These are phyloP conservation scores for Ctenoplectra terminalis DNA, from an alignment of 1,140 invertebrate genomes.

Conservation along the genomic window DNA sequence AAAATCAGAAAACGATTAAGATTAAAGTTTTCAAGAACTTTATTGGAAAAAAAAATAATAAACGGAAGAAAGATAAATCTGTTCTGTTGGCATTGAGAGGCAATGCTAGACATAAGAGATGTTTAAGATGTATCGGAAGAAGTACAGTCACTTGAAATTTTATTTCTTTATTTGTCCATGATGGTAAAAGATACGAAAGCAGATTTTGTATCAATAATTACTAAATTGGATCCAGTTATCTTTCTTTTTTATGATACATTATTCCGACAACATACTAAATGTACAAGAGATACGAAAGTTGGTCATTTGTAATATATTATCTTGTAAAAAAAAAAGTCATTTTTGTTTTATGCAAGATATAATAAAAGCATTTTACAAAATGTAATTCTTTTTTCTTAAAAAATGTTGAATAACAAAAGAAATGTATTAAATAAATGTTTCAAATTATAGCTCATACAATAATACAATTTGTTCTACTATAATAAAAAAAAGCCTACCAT, in stretches of 20 bases:
- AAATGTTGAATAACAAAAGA: conserved; percentile 30
- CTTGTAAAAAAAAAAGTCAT: neutral
- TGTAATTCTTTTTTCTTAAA: neutral
- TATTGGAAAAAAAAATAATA: neutral
- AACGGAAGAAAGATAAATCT: neutral
- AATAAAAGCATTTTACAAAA: conserved; percentile 28
- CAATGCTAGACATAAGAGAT: neutral
- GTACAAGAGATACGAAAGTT: neutral
- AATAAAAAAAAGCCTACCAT: conserved; percentile 33
- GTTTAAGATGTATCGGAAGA: neutral
- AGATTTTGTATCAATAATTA: conserved; percentile 3
- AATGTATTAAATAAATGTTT: conserved; percentile 12
- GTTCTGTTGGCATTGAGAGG: neutral
- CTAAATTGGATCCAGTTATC: neutral
- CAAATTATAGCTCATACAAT: neutral
- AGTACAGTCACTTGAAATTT: neutral
- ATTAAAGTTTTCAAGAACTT: conserved; percentile 23
- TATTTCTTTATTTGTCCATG: neutral
- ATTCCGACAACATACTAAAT: neutral
- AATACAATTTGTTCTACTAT: neutral
- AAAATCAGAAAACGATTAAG: conserved; percentile 80
- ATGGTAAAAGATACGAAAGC: neutral
- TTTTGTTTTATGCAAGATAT: conserved; percentile 29
- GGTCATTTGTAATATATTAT: neutral
- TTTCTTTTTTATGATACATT: neutral